Base-by-base conservation (phyloP, 2,113 vertebrate species). In the Dermatemys mawii region DNA sequence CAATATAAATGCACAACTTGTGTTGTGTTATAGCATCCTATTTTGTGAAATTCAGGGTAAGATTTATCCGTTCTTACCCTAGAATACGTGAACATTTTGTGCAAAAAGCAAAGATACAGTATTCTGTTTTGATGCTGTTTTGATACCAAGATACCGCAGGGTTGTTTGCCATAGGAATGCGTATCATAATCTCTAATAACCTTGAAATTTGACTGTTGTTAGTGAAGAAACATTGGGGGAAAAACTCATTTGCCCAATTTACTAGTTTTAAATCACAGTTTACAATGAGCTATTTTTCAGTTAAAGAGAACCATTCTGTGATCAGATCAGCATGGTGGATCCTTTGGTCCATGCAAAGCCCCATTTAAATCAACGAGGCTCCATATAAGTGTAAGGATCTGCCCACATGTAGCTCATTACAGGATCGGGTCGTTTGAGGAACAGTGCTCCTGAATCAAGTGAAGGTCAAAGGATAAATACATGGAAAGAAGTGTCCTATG, bases 381-480 rank as follows among this genome's bases (percentile, higher is more conserved):
- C 50, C 44, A 86, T 14, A 16, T 82, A 8, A 21, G 21, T 5
- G 50, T 50, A 50, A 91, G 29, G 5, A 9, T 41, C 38, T 79
- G 22, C 8, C 24, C 6, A 53, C 3, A 2, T 5, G 5, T 4
- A 2, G 19, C 14, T 50, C 12, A 6, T n/a, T 54, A 41, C 53
- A 44, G 19, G 13, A 17, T 51, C 16, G 27, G 17, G 67, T 55
- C 86, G n/a, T 46, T 44, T 76, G 22, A 73, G 5, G 38, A n/a
- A 73, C n/a, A 70, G 67, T 73, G 21, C 16, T 73, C n/a, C 41
- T 10, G 67, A 76, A 16, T 13, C 26, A 4, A 46, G 73, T 44
- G 41, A 73, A 73, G 17, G 21, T 21, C 9, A 73, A 73, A 41
- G 8, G n/a, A 16, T 35, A 73, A 73, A 24, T 73, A 41, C 9